Conservation (phyloP, 2,797 vertebrate species). For the Loriculus beryllinus region DNA sequence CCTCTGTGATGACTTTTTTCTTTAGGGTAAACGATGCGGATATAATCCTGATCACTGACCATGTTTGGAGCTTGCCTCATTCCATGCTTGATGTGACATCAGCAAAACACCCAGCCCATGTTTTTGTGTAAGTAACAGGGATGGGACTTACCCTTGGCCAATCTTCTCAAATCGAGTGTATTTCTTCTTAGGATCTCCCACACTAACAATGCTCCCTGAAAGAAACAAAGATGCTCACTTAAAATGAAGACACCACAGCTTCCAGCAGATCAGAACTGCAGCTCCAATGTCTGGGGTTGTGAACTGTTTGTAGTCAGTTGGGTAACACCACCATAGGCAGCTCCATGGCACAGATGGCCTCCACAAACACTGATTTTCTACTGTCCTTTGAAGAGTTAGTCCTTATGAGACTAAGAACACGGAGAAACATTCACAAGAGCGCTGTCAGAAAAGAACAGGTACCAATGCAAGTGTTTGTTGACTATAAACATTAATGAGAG, state of each 20-base stretch:
- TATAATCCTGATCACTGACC: background rate
- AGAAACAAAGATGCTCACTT: conserved; percentile 32
- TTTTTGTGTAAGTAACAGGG: background rate
- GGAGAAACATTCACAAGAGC: background rate
- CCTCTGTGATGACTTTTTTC: background rate
- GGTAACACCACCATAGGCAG: background rate
- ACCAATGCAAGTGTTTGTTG: background rate
- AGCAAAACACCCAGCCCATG: background rate
- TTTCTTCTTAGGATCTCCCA: conserved; percentile 99
- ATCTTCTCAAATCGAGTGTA: conserved; percentile 98
- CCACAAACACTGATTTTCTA: background rate
- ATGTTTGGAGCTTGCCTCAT: background rate
- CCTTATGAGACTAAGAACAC: background rate
- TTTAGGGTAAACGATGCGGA: background rate
- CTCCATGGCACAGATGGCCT: background rate
- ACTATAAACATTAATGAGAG: background rate
- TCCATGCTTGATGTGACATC: background rate
- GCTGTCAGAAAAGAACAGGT: background rate
- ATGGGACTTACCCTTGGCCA: conserved; percentile 88
- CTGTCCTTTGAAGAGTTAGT: background rate
- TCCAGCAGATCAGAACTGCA: background rate
- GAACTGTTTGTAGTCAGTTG: background rate
- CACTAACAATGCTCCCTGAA: conserved; percentile 96
- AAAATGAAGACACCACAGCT: background rate
- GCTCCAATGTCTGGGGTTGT: background rate